phyloP scores from a whole-genome alignment of 2,113 vertebrate genomes.

The Physeter macrocephalus region DNA sequence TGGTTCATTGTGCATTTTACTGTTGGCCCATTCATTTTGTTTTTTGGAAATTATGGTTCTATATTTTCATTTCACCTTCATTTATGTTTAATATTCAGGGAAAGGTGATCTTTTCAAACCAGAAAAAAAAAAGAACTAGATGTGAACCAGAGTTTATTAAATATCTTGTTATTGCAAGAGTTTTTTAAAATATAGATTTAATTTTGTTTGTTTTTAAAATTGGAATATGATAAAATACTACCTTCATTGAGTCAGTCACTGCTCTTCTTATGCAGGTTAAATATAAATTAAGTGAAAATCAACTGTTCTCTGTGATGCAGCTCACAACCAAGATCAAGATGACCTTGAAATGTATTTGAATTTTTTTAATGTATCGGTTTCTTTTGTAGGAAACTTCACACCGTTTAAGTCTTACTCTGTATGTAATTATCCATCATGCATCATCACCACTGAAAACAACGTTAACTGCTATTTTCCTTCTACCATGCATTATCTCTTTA shows the following conservation, averaged over 20 bases:
- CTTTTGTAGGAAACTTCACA: slow-evolving; percentile 66
- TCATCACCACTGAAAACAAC: slow-evolving; percentile 56
- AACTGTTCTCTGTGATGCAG: slow-evolving; percentile 56
- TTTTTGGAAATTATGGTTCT: slow-evolving; percentile 77
- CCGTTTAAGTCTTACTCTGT: slow-evolving; percentile 64
- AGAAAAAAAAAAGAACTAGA: slow-evolving; percentile 72
- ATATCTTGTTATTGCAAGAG: slow-evolving; percentile 62
- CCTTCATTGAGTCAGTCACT: slow-evolving; percentile 62
- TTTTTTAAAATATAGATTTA: slow-evolving; percentile 63
- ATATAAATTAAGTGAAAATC: slow-evolving; percentile 41
- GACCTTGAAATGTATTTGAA: slow-evolving; percentile 60
- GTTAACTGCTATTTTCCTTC: slow-evolving; percentile 81
- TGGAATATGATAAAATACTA: slow-evolving; percentile 67
- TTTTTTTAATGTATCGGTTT: slow-evolving; percentile 53
- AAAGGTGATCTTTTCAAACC: slow-evolving; percentile 81
- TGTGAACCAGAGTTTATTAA: slow-evolving; percentile 73
- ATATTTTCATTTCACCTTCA: slow-evolving; percentile 77
- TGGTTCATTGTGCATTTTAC: slow-evolving; percentile 82
- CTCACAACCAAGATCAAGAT: slow-evolving; percentile 66
- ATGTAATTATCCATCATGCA: slow-evolving; percentile 64
- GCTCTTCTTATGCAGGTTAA: slow-evolving; percentile 65
- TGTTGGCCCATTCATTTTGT: slow-evolving; percentile 81
- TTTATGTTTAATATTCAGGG: slow-evolving; percentile 81
- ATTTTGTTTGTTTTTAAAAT: slow-evolving; percentile 69
- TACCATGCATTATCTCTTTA: slow-evolving; percentile 73